Percentiles rank a stretch among this genome's conserved stretches.
Conservation (phyloP, 2,797 vertebrate species). For the Meriones psammophilus region DNA sequence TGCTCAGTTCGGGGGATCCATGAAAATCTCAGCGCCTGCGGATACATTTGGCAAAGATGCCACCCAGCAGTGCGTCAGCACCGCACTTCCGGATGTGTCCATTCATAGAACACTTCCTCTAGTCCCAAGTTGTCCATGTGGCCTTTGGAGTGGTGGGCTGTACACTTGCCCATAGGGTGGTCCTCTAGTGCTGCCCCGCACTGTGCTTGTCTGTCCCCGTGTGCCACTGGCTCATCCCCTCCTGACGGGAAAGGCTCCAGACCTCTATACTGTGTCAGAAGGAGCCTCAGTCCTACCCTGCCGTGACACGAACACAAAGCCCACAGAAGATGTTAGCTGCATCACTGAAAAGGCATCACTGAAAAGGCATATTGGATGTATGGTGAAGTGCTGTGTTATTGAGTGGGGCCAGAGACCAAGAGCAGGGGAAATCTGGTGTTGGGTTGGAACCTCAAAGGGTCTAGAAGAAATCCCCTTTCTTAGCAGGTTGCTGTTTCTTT, state of each 20-base stretch:
- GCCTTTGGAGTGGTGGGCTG: neutral
- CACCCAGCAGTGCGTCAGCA: neutral
- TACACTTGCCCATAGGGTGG: neutral
- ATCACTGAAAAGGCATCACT: neutral
- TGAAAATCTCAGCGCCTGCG: neutral
- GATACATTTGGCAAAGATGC: constrained; percentile 2
- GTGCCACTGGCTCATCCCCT: neutral
- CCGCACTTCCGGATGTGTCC: neutral
- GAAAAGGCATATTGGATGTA: neutral
- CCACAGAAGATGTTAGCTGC: neutral
- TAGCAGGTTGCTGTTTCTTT: neutral
- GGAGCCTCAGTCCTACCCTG: neutral
- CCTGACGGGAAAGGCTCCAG: neutral
- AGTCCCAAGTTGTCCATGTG: neutral
- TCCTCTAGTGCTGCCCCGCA: neutral
- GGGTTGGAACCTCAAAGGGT: neutral
- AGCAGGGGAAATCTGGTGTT: no score
- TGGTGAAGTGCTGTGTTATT: neutral
- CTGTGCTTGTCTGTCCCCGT: neutral
- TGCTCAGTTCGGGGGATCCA: neutral
- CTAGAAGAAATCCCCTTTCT: neutral
- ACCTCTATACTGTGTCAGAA: neutral
- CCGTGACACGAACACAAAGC: neutral
- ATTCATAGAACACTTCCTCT: neutral
- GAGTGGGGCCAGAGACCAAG: neutral